These are phyloP conservation scores for Coptodon rendalli DNA, from an alignment of 2,113 vertebrate genomes.

Conservation along the genomic window DNA sequence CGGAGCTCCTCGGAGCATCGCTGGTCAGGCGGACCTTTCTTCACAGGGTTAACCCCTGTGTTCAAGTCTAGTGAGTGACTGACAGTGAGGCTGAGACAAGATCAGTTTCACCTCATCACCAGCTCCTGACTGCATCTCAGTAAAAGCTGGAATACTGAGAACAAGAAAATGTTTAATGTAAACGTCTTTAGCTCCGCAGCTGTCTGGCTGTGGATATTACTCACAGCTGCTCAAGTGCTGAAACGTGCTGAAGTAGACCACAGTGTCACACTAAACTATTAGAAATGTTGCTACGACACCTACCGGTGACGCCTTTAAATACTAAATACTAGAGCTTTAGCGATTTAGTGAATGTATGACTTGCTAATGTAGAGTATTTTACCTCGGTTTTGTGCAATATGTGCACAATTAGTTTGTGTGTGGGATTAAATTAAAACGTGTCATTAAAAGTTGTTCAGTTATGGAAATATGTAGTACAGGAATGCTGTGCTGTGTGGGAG, in stretches of 20 bases:
- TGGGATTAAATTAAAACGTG: background rate
- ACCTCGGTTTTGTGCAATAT: background rate
- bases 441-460: background rate
- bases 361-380: background rate
- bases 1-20: background rate
- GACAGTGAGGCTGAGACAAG: background rate
- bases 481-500: background rate
- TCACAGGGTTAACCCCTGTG: background rate
- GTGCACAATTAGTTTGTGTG: background rate
- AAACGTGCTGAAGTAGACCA: background rate
- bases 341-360: background rate
- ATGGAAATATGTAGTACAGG: background rate
- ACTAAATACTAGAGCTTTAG: background rate
- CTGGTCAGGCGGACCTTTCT: background rate
- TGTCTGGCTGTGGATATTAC: background rate
- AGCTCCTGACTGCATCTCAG: background rate
- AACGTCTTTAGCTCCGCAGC: background rate
- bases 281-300: constrained; percentile 20
- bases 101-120: background rate
- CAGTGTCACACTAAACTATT: background rate
- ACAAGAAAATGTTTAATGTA: background rate
- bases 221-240: background rate
- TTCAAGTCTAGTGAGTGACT: background rate
- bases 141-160: background rate
- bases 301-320: constrained; percentile 10